A percentile compares a stretch with the other conserved stretches of the same genome.
These are phyloP conservation scores for Hydrotaea diabolus DNA, from an alignment of 2,888 invertebrate species.

Conservation along the genomic window DNA sequence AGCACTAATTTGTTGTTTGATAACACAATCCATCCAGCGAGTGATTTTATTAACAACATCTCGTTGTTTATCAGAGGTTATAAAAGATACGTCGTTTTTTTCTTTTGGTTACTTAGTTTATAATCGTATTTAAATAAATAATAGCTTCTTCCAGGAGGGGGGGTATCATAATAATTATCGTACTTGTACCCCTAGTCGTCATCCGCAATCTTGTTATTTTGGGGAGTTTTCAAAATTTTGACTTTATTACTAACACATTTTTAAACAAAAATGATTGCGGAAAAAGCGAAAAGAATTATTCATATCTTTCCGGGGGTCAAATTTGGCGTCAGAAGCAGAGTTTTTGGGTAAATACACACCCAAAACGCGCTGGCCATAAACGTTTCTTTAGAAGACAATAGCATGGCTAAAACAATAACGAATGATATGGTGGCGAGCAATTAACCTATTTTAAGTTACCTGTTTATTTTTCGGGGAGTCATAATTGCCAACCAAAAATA, in stretches of 20 bases:
- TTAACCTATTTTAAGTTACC: not conserved
- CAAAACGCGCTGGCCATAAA: not conserved
- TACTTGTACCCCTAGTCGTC: too few species aligned
- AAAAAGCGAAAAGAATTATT: not conserved
- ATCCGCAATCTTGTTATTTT: too few species aligned
- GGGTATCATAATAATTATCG: too few species aligned
- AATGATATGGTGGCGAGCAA: not conserved
- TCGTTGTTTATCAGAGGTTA: not conserved
- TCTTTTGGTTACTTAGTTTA: conserved; percentile 12
- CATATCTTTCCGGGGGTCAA: not conserved
- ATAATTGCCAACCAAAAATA: not conserved
- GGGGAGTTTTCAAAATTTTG: not conserved
- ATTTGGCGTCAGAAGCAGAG: not conserved
- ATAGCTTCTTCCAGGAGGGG: not conserved
- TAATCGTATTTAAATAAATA: not conserved
- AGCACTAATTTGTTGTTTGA: not conserved
- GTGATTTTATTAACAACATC: not conserved
- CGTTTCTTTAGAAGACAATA: not conserved
- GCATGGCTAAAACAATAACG: not conserved
- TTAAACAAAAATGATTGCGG: not conserved
- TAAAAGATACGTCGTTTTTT: not conserved
- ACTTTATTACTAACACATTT: not conserved
- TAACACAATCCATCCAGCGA: not conserved
- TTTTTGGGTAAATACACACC: not conserved
- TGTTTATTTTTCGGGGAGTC: not conserved